A percentile compares a stretch with the other conserved stretches of the same genome.
phyloP scores from a whole-genome alignment of 92 coral and sea anemone genomes.

The Porites divaricata region DNA sequence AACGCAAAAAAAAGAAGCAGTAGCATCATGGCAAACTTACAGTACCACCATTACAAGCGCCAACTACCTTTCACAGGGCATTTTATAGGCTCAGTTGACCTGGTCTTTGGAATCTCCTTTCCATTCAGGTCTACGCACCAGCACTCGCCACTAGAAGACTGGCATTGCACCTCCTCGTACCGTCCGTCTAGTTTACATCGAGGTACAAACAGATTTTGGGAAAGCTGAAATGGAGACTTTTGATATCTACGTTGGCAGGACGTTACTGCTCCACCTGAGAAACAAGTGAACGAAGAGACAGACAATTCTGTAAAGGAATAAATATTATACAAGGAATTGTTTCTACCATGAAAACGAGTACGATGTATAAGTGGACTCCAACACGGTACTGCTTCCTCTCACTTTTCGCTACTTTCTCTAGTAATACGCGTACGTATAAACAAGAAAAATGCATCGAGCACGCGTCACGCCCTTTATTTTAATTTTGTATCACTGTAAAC shows the following conservation, averaged over 20 bases:
- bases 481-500: too few relatives aligned
- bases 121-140: constrained; percentile 94
- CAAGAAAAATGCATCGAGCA: too few relatives aligned
- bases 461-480: too few relatives aligned
- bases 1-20: not conserved
- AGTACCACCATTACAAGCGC: not conserved
- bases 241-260: constrained; percentile 75
- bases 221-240: constrained; percentile 42
- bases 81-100: constrained; percentile 45
- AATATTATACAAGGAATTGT: too few relatives aligned
- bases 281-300: not conserved
- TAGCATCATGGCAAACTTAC: not conserved
- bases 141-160: constrained; percentile 75
- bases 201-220: constrained; percentile 59
- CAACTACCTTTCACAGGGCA: constrained; percentile 74
- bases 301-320: too few relatives aligned
- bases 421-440: too few relatives aligned
- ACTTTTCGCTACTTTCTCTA: too few relatives aligned
- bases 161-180: constrained; percentile 89
- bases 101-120: constrained; percentile 67
- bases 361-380: too few relatives aligned
- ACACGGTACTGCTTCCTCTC: too few relatives aligned
- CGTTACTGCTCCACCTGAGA: constrained; percentile 63
- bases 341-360: too few relatives aligned
- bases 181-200: constrained; percentile 82